These are phyloP conservation scores for Coregonus suidteri DNA, from an alignment of 2,797 vertebrate genomes.

Conservation along the genomic window DNA sequence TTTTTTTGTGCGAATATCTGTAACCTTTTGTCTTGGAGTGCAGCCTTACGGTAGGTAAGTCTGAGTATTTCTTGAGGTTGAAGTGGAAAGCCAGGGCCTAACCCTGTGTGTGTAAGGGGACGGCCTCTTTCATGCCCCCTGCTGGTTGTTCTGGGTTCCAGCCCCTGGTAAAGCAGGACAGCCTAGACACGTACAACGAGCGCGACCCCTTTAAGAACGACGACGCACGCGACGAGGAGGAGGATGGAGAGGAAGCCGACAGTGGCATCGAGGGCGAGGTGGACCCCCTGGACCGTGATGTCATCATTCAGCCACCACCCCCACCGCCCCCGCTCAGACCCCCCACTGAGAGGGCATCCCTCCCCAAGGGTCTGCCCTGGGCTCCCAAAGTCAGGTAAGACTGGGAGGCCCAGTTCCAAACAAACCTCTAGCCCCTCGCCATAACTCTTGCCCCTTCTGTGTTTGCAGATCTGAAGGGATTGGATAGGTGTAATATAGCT, in stretches of 20 bases:
- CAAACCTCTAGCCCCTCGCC: neutral
- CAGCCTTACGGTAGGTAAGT: constrained; percentile 59
- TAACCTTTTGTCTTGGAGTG: constrained; percentile 25
- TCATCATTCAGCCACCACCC: constrained; percentile 77
- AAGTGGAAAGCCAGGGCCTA: constrained; percentile 19
- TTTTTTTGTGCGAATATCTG: constrained; percentile 16
- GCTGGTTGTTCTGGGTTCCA: constrained; percentile 50
- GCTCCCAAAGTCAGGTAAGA: constrained; percentile 94
- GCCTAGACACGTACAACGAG: constrained; percentile 95
- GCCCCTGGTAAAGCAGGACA: constrained; percentile 95
- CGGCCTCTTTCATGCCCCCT: constrained; percentile 12
- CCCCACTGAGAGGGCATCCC: constrained; percentile 83
- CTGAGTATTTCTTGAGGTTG: constrained; percentile 27
- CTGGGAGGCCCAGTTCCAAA: constrained; percentile 25
- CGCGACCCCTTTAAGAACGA: constrained; percentile 96
- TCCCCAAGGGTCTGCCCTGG: constrained; percentile 97
- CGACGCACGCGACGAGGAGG: constrained; percentile 85
- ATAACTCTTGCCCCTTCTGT: neutral
- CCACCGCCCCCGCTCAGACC: constrained; percentile 72
- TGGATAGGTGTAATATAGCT: neutral
- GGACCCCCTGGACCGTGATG: constrained; percentile 87
- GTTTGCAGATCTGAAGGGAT: neutral
- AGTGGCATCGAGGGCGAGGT: constrained; percentile 86
- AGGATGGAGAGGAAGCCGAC: constrained; percentile 87
- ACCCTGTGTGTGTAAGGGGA: neutral